Base-by-base conservation (phyloP, 2,113 vertebrate genomes). In the Dendropsophus ebraccatus region DNA sequence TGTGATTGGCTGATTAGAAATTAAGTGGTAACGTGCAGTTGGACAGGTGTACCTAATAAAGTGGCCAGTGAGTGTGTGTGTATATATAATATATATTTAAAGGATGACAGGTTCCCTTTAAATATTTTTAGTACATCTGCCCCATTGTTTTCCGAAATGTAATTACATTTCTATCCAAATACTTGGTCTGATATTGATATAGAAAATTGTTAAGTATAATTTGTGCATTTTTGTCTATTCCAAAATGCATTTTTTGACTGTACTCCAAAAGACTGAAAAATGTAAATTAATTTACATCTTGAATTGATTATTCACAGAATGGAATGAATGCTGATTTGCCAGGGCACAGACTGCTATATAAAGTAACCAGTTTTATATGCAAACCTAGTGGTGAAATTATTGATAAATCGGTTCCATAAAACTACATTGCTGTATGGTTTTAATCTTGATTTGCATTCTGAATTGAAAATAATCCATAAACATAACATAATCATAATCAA, bases 111-210 rank as follows among this genome's bases (percentile, higher is more conserved):
- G n/a, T n/a, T n/a, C n/a, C n/a, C n/a, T n/a, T n/a, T n/a, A n/a
- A n/a, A n/a, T n/a, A n/a, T n/a, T n/a, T n/a, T 49, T 49, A 49
- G 1, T 49, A 49, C 6, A 49, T 49, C 47, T 49, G 5, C 47
- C 4, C 47, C 45, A 35, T 37, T 41, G 32, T 23, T 37, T 70
- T 12, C 35, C 2, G 2, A 23, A 70, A 70, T 23, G 8, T 6
- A 41, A 70, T 12, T 37, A 2, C 41, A 25, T 47, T 74, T n/a
- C 12, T n/a, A 41, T 74, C 72, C 72, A 74, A 74, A 47, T 74
- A 25, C 41, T 74, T 49, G 23, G 23, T 74, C 72, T 47, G 72
- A 74, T 74, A 25, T 49, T 74, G n/a, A 74, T 7, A n/a, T 73
- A 21, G 11, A 47, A 74, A 47, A 25, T 37, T 41, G 17, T 41